These are phyloP conservation scores for Lymantria dispar DNA, from an alignment of 2,888 invertebrate genomes.

Conservation along the genomic window DNA sequence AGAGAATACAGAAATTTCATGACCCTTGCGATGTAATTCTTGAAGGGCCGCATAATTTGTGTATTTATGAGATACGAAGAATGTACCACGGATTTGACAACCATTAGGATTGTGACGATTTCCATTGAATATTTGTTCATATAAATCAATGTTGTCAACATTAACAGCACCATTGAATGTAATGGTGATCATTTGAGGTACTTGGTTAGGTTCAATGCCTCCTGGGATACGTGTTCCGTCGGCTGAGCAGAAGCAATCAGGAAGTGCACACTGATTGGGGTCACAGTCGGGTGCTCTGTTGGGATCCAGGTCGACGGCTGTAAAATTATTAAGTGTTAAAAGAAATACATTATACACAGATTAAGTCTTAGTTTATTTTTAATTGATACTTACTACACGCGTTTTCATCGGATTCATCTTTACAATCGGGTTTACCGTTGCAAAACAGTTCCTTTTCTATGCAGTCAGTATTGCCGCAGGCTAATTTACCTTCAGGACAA, in stretches of 20 bases:
- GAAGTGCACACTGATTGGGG: slow-evolving; percentile 92
- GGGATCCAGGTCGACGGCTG: slow-evolving; percentile 94
- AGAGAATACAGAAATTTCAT: slow-evolving; percentile 96
- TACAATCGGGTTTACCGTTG: slow-evolving; percentile 95
- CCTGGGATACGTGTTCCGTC: slow-evolving; percentile 95
- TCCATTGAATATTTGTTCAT: slow-evolving; percentile 94
- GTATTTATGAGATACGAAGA: slow-evolving; percentile 96
- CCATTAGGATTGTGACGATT: slow-evolving; percentile 93
- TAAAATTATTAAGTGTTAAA: slow-evolving; percentile 32
- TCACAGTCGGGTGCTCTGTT: slow-evolving; percentile 96
- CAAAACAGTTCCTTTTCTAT: slow-evolving; percentile 96
- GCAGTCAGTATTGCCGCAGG: slow-evolving; percentile 96
- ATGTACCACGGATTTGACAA: slow-evolving; percentile 93
- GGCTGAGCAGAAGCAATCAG: slow-evolving; percentile 96
- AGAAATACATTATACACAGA: not conserved
- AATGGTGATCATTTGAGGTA: slow-evolving; percentile 96
- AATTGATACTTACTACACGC: slow-evolving; percentile 91
- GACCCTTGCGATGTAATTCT: slow-evolving; percentile 93
- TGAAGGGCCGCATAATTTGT: slow-evolving; percentile 95
- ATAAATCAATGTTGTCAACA: slow-evolving; percentile 95
- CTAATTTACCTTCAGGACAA: slow-evolving; percentile 94
- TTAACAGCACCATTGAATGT: slow-evolving; percentile 97
- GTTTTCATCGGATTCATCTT: slow-evolving; percentile 97
- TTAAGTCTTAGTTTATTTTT: not conserved
- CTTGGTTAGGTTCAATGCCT: slow-evolving; percentile 90